Conservation (phyloP, 2,888 invertebrate genomes). For the Criorhina ranunculi region DNA sequence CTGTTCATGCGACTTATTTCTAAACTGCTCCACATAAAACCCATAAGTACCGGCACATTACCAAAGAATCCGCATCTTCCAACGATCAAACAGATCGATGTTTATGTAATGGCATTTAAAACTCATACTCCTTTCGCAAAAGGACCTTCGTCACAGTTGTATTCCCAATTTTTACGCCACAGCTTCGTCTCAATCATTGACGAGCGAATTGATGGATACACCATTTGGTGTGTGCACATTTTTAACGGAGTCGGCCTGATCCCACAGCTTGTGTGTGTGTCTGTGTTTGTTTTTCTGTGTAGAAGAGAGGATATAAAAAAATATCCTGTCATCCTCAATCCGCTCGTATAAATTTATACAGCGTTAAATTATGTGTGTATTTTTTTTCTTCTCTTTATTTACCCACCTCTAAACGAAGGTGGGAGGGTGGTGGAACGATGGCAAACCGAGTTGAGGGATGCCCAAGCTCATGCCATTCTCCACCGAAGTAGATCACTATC, state of each 20-base stretch:
- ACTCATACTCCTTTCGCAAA: not conserved
- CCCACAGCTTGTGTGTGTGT: slow-evolving; percentile 9
- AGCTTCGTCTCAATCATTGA: slow-evolving; percentile 28
- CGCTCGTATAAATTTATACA: slow-evolving; percentile 74
- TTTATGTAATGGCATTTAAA: slow-evolving; percentile 24
- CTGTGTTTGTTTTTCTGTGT: not conserved
- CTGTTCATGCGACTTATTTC: too few relatives aligned
- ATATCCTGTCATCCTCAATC: slow-evolving; percentile 68
- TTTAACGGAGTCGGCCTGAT: slow-evolving; percentile 30
- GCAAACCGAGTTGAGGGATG: slow-evolving; percentile 30
- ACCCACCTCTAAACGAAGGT: slow-evolving; percentile 3
- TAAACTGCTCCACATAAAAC: not conserved
- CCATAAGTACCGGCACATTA: not conserved
- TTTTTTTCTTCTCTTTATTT: not conserved
- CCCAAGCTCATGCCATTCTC: slow-evolving; percentile 13
- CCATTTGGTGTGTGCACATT: slow-evolving; percentile 38
- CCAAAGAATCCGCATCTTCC: not conserved
- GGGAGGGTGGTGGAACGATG: not conserved
- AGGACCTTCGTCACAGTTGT: not conserved
- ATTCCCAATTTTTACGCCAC: slow-evolving; percentile 27
- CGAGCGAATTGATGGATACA: slow-evolving; percentile 47
- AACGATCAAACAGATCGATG: not conserved
- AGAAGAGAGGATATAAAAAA: slow-evolving; percentile 47
- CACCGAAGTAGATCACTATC: slow-evolving; percentile 71
- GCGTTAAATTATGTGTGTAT: slow-evolving; percentile 72